Conservation (phyloP, 1,140 invertebrate species). For the Apocrypta bakeri region DNA sequence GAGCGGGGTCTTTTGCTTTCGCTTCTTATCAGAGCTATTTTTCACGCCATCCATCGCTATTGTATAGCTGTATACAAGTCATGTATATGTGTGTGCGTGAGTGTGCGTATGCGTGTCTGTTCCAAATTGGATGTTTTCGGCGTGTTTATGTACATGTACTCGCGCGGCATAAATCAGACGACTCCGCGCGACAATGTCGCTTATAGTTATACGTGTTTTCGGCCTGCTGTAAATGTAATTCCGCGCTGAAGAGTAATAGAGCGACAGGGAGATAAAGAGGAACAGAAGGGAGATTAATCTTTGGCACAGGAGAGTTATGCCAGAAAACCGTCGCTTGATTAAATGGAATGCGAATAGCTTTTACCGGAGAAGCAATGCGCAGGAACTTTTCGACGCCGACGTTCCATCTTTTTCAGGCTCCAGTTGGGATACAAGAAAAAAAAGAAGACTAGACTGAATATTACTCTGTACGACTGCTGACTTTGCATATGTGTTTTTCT, state of each 20-base stretch:
- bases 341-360: slow-evolving; percentile 3
- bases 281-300: slow-evolving; percentile 12
- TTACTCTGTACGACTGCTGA: background rate
- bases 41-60: background rate
- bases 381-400: background rate
- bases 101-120: background rate
- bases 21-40: slow-evolving; percentile 1
- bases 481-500: background rate
- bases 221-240: slow-evolving; percentile 20
- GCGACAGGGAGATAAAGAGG: slow-evolving; percentile 27
- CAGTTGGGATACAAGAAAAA: background rate
- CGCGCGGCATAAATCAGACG: slow-evolving; percentile 1
- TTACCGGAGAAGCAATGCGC: too few species aligned
- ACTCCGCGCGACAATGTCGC: background rate
- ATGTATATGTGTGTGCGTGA: background rate
- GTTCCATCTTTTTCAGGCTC: background rate
- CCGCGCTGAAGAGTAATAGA: slow-evolving; percentile 17
- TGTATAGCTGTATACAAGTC: too few species aligned
- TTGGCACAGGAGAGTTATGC: background rate
- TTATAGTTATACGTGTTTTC: slow-evolving; percentile 3
- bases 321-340: slow-evolving; percentile 3
- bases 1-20: too few species aligned
- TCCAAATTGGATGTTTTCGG: too few species aligned
- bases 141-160: background rate
- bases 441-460: background rate